These are phyloP conservation scores for Megalopta genalis DNA, from an alignment of 1,140 invertebrate species.

Conservation along the genomic window DNA sequence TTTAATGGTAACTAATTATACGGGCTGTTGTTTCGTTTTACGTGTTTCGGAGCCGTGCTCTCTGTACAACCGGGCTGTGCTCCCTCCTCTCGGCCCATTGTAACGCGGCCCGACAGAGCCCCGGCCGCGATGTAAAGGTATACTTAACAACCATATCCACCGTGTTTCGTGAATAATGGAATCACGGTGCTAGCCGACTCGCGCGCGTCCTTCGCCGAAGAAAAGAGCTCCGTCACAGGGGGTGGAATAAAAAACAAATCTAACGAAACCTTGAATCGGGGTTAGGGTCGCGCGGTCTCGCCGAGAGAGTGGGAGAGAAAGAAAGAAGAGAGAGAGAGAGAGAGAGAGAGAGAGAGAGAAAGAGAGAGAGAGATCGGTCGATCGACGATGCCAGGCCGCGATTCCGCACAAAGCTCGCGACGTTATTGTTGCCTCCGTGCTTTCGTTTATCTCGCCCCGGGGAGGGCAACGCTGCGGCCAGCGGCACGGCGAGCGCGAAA, in stretches of 20 bases:
- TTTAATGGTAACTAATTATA: conserved; percentile 5
- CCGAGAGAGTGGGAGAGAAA: not conserved
- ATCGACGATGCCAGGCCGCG: conserved; percentile 22
- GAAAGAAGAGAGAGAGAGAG: no score
- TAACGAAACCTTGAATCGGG: conserved; percentile 35
- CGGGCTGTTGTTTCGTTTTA: not conserved
- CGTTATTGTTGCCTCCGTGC: not conserved
- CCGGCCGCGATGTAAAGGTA: not conserved
- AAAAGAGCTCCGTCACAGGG: no score
- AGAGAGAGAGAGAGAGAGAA: no score
- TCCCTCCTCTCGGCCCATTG: not conserved
- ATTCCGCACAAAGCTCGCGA: not conserved
- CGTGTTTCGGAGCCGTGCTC: not conserved
- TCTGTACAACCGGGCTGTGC: not conserved
- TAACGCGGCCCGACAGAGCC: not conserved
- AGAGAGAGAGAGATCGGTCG: conserved; percentile 8
- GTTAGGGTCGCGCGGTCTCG: conserved; percentile 33
- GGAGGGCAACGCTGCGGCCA: not conserved
- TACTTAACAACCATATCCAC: not conserved
- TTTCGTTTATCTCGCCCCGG: not conserved
- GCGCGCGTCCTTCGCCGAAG: not conserved
- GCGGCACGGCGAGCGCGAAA: not conserved
- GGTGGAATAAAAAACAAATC: not conserved
- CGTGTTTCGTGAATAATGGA: conserved; percentile 28
- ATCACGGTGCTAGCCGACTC: not conserved